Evolutionary conservation across 2,113 vertebrate genomes (phyloP), one percentile per base, ranked within the genome.

Genomic region (Hyperopisus bebe): DNA sequence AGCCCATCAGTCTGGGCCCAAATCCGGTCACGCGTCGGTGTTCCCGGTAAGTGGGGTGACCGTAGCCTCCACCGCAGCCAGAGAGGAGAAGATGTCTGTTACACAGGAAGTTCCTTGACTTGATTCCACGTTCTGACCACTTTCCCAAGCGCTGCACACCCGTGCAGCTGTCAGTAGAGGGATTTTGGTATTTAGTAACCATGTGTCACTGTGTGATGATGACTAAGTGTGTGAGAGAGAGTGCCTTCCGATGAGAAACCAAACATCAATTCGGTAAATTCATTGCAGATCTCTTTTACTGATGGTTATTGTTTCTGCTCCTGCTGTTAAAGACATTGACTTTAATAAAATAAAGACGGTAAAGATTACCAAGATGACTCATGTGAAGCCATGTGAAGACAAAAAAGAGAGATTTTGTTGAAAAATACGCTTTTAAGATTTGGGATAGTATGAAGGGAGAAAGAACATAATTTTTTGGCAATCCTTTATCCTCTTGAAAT

Each of bases 101-200:
- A 80, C 87, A 90, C 92, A 94, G 94, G 94, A 95, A 95, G 92
- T 95, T 93, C 92, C 94, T 92, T 93, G 95, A 94, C 93, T 87
- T 87, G 84, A 91, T 91, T 94, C 94, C 94, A 94, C 90, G 87
- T 93, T 94, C 92, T 42, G 50, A 31, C 92, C 91, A 92, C 94
- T 89, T 95, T 95, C 94, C 95, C 94, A 94, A 94, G 94, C 58
- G 92, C 92, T 94, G 92, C 92, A 93, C 94, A 93, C 94, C 93
- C 92, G 42, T 92, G 93, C 94, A 95, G 94, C 94, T 95, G 95
- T 95, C 93, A 83, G 88, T 92, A 91, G 90, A 48, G 90, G 91
- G 93, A 94, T 93, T 94, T 94, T 94, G 94, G 94, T 94, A 94
- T 84, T 84, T 77, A 83, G 77, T 46, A 58, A 44, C 35, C 24